Percentiles rank a stretch among this genome's conserved stretches.
These are phyloP conservation scores for Clarias magur DNA, from an alignment of 2,113 vertebrate species.

Conservation along the genomic window DNA sequence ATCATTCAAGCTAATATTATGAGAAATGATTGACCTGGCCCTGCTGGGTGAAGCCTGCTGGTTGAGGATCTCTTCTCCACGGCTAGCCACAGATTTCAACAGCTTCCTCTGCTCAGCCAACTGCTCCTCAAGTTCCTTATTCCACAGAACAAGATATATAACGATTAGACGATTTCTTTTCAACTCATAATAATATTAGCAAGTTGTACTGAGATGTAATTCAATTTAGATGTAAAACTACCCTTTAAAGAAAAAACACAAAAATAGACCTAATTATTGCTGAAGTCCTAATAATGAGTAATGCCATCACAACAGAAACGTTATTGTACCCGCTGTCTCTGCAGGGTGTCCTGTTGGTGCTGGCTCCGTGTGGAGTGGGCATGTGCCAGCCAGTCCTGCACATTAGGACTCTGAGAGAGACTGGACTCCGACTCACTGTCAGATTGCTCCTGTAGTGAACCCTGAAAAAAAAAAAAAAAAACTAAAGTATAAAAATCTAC, in stretches of 20 bases:
- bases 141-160: background rate
- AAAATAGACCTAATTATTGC: background rate
- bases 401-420: slow-evolving; percentile 83
- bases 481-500: background rate
- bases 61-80: slow-evolving; percentile 85
- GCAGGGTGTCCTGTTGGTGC: slow-evolving; percentile 84
- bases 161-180: background rate
- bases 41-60: slow-evolving; percentile 77
- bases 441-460: slow-evolving; percentile 85
- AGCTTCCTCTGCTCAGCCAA: slow-evolving; percentile 89
- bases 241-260: background rate
- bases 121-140: slow-evolving; percentile 88
- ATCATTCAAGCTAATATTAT: background rate
- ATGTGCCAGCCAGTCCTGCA: slow-evolving; percentile 94
- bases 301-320: background rate
- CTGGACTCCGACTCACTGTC: slow-evolving; percentile 77
- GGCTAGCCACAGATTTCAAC: slow-evolving; percentile 86
- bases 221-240: background rate
- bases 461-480: slow-evolving; percentile 65
- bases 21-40: slow-evolving; percentile 43
- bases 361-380: slow-evolving; percentile 81
- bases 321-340: slow-evolving; percentile 81
- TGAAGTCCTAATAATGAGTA: background rate
- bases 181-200: background rate
- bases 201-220: background rate